These are phyloP conservation scores for Sogatella furcifera DNA, from an alignment of 1,140 invertebrate genomes.

Conservation along the genomic window DNA sequence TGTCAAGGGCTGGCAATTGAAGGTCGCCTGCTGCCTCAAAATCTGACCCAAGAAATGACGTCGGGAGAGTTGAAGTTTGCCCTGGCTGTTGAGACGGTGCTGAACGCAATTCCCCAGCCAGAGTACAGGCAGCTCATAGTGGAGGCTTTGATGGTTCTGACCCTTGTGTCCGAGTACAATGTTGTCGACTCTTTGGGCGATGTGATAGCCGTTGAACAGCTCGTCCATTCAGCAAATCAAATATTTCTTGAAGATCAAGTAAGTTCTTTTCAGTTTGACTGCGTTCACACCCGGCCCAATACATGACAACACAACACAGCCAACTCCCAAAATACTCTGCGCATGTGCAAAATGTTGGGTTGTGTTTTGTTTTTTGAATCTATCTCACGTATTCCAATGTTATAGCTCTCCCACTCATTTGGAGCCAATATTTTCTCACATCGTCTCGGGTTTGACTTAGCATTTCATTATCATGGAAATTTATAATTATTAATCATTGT, in stretches of 20 bases:
- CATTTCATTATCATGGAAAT: too few species aligned
- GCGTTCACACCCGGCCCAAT: too few species aligned
- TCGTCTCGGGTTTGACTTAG: too few species aligned
- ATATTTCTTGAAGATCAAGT: slow-evolving; percentile 96
- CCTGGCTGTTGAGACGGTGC: slow-evolving; percentile 90
- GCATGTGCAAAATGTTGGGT: too few species aligned
- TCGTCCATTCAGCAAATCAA: slow-evolving; percentile 89
- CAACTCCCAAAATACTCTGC: too few species aligned
- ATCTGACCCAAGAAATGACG: slow-evolving; percentile 96
- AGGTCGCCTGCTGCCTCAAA: slow-evolving; percentile 76
- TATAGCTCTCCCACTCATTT: too few species aligned
- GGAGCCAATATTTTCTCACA: too few species aligned
- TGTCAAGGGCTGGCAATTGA: slow-evolving; percentile 87
- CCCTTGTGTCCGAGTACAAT: slow-evolving; percentile 80
- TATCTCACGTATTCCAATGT: too few species aligned
- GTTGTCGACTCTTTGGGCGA: slow-evolving; percentile 62
- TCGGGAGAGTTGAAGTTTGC: slow-evolving; percentile 97
- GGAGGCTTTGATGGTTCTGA: slow-evolving; percentile 93
- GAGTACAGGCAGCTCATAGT: slow-evolving; percentile 97
- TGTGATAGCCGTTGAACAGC: slow-evolving; percentile 80
- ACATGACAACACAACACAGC: too few species aligned
- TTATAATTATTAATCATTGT: too few species aligned
- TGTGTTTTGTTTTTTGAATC: too few species aligned
- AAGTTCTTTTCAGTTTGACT: too few species aligned
- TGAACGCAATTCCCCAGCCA: slow-evolving; percentile 95